A percentile compares a stretch with the other conserved stretches of the same genome.
Conservation (phyloP, 2,113 vertebrate species). For the Spilogale gracilis region DNA sequence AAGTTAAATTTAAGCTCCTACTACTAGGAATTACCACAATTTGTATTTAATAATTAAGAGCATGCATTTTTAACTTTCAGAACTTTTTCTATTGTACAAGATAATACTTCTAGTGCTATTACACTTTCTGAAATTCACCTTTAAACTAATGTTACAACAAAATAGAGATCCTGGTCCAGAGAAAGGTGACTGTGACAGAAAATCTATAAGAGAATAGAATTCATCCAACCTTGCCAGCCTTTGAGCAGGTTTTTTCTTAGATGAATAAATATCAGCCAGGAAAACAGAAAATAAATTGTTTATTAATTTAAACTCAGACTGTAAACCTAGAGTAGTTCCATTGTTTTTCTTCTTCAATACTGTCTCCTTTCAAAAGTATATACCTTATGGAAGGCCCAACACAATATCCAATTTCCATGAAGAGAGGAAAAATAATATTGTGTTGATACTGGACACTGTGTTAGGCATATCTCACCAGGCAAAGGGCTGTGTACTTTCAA, state of each 20-base stretch:
- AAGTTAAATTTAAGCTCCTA: not conserved
- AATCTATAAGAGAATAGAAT: not conserved
- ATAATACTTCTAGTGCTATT: not conserved
- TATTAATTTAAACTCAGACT: slow-evolving; percentile 36
- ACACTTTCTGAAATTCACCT: slow-evolving; percentile 21
- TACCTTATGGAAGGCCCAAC: not conserved
- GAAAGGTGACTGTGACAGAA: not conserved
- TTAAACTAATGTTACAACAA: not conserved
- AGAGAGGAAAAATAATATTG: not conserved
- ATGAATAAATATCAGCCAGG: slow-evolving; percentile 36
- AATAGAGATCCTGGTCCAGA: not conserved
- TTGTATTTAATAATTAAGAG: not conserved
- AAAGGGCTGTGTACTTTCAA: not conserved
- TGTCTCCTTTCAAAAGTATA: not conserved
- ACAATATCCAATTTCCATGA: not conserved
- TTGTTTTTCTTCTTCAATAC: not conserved
- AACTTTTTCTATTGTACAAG: not conserved
- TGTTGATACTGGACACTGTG: not conserved
- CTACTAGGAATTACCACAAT: not conserved
- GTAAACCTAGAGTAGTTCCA: not conserved
- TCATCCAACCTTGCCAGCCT: not conserved
- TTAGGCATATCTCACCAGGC: not conserved
- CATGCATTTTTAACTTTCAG: not conserved
- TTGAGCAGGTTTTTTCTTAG: not conserved
- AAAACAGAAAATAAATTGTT: not conserved